Base-by-base conservation (phyloP, 1,140 invertebrate genomes). In the Neotoxoptera formosana region DNA sequence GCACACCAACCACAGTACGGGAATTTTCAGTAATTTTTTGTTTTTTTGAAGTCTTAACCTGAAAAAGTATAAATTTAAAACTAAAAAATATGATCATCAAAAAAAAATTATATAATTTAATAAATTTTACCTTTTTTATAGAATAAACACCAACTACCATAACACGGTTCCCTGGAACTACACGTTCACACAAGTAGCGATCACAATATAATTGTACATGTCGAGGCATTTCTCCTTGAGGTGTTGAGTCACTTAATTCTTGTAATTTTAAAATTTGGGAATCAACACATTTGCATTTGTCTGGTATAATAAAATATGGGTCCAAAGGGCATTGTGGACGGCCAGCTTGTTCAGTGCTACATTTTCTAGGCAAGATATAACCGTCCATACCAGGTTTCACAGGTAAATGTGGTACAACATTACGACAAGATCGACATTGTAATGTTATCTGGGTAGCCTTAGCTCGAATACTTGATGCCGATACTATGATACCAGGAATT, bases 161-260 rank as follows among this genome's bases (percentile, higher is more conserved):
- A 23, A 99, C 98, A 94, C 98, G 96, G 95, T 99, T 99, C 3
- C 99, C 99, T 81, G 99, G 99, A 1, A 99, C 98, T 67, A 99
- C 97, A 95, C 97, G 96, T 95, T 99, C 99, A 95, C 99, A 99
- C 23, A 99, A 95, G 95, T 98, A 98, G 93, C 99, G 96, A 95
- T 99, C 99, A 95, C 98, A 98, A 95, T 99, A 99, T 0, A 99
- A 96, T 94, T 98, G 97, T 93, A 99, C 95, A 95, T 99, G 99
- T 17, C 99, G 96, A 1, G 99, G 99, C 96, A 99, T 98, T 96
- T 99, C 99, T 93, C 99, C 99, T 95, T 99, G 98, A 0, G 99
- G 99, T 94, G 99, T 98, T 94, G 97, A 97, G 95, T 99, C 99
- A 11, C 99, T 98, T 20, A 98, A 96, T 96, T 99, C 99, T 96